Evolutionary conservation across 2,888 invertebrate genomes (phyloP).

Genomic region (Macaria notata): DNA sequence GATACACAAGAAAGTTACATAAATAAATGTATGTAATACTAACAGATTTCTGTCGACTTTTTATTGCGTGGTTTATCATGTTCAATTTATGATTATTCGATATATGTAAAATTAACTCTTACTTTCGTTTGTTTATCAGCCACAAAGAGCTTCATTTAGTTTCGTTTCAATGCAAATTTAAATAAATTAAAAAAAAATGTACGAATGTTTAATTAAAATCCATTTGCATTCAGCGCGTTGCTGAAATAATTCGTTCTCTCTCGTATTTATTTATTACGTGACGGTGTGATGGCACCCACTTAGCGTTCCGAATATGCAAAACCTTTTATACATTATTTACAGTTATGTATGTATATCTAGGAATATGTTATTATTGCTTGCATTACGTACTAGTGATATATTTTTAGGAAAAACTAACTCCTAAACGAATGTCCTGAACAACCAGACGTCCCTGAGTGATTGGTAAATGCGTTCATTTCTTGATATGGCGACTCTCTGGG

Average conservation of each 20-base stretch:
- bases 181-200: constrained; percentile 12
- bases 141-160: neutral
- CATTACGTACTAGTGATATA: constrained; percentile 75
- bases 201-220: constrained; percentile 30
- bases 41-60: too few species aligned
- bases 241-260: constrained; percentile 28
- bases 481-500: constrained; percentile 72
- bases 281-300: constrained; percentile 48
- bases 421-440: constrained; percentile 73
- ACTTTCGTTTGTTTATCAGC: too few species aligned
- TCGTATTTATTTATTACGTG: constrained; percentile 34
- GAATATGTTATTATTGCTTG: constrained; percentile 71
- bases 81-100: too few species aligned
- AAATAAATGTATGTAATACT: too few species aligned
- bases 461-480: constrained; percentile 68
- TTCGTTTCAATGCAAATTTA: constrained; percentile 3
- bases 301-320: constrained; percentile 50
- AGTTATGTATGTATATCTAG: constrained; percentile 44
- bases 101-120: too few species aligned
- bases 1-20: too few species aligned
- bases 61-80: too few species aligned
- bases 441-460: constrained; percentile 74
- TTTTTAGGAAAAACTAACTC: constrained; percentile 59
- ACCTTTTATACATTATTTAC: constrained; percentile 69
- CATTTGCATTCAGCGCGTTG: constrained; percentile 31